Base-by-base conservation (phyloP, 2,113 vertebrate genomes). In the Xerus inauris region DNA sequence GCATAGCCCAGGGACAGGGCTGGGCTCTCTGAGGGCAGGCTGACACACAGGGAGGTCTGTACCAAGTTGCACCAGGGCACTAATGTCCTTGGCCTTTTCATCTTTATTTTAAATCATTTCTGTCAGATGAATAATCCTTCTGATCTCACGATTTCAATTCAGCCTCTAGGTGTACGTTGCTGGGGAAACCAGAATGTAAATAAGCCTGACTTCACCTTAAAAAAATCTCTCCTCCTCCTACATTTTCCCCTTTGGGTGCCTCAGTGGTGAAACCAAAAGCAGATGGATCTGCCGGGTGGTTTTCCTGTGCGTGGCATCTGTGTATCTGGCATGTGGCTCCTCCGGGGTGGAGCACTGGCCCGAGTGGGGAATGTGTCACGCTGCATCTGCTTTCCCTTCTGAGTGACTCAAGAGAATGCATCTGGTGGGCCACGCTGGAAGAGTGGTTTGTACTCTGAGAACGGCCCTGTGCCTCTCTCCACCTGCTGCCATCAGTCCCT, bases 201-300 rank as follows among this genome's bases (percentile, higher is more conserved):
- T 49, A 89, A 90, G 71, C 38, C 75, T 85, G 77, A 91, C 57
- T 79, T 90, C 71, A 84, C 81, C 71, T 86, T 94, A 54, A 62
- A 93, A 84, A 80, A 67, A 26, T 11, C 77, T 35, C 49, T 54
- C 24, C 38, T 12, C 17, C 26, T 35, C 59, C n/a, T 40, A 24
- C 51, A 19, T n/a, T 40, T 20, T 73, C 49, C 19, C 67, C 73
- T 77, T 51, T 47, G 40, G 17, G 42, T 2, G 4, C 42, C 82
- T 83, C 67, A 59, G 73, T 77, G 22, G 47, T 51, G 79, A 57
- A 73, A 72, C 38, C 51, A 72, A 69, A 75, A 67, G 77, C 89
- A 82, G 85, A 75, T 32, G 54, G 73, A 17, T 45, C 19, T 47
- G 51, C 35, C 1, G 30, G 64, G 47, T 67, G 14, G 1, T 47